phyloP scores from a whole-genome alignment of 2,113 vertebrate genomes.

The Dascyllus trimaculatus region DNA sequence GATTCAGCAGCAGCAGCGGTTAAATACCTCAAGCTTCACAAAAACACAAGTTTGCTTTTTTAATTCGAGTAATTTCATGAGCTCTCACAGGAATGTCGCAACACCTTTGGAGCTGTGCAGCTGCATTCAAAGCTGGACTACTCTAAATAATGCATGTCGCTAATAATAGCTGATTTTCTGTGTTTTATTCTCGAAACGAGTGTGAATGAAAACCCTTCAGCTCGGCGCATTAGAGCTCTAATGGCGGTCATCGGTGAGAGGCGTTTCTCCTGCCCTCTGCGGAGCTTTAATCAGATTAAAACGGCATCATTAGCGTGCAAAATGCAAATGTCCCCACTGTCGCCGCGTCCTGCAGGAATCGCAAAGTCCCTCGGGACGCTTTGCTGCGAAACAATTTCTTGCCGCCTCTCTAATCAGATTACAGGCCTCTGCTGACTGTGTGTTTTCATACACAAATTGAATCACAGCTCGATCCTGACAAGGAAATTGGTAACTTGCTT shows the following conservation, averaged over 20 bases:
- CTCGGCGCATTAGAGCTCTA: slow-evolving; percentile 25
- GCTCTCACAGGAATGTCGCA: background rate
- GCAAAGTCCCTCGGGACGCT: slow-evolving; percentile 27
- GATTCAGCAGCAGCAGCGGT: too few species aligned
- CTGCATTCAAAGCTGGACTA: too few species aligned
- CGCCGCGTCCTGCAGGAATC: slow-evolving; percentile 38
- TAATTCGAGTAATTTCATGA: background rate
- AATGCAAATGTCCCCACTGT: slow-evolving; percentile 46
- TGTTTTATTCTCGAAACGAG: background rate
- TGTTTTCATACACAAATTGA: slow-evolving; percentile 49
- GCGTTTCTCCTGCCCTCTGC: slow-evolving; percentile 32
- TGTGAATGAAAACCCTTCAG: slow-evolving; percentile 3
- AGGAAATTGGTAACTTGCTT: slow-evolving; percentile 24
- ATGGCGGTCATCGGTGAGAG: slow-evolving; percentile 36
- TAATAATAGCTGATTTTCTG: too few species aligned
- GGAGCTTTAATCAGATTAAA: slow-evolving; percentile 62
- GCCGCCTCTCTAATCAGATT: slow-evolving; percentile 55
- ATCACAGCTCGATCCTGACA: slow-evolving; percentile 35
- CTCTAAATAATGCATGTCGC: slow-evolving; percentile 7
- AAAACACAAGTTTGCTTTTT: background rate
- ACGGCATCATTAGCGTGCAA: slow-evolving; percentile 43
- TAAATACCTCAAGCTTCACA: background rate
- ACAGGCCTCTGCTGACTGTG: slow-evolving; percentile 42
- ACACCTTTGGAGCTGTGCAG: background rate
- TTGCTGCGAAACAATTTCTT: slow-evolving; percentile 44